A percentile compares a stretch with the other conserved stretches of the same genome.
phyloP scores from a whole-genome alignment of 2,113 vertebrate genomes.

The Rutilus rutilus region DNA sequence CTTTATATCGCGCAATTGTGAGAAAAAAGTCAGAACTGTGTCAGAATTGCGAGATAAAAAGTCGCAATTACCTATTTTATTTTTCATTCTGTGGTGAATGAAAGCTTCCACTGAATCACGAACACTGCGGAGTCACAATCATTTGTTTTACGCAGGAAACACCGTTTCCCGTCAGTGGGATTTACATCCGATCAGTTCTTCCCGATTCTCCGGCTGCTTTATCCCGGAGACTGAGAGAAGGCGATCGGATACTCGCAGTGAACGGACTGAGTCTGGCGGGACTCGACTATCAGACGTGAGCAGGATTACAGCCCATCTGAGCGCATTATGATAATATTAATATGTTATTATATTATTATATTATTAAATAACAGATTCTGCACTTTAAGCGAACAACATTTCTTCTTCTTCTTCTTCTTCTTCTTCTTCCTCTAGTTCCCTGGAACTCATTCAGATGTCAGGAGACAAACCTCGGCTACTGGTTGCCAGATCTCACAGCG shows the following conservation, averaged over 20 bases:
- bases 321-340: not conserved
- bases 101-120: too few relatives aligned
- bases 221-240: constrained; percentile 67
- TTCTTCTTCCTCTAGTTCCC: constrained; percentile 63
- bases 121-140: not conserved
- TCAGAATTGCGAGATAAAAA: too few relatives aligned
- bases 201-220: constrained; percentile 76
- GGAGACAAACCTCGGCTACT: constrained; percentile 72
- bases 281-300: constrained; percentile 73
- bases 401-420: not conserved
- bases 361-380: not conserved
- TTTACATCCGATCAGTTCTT: constrained; percentile 76
- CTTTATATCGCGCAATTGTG: too few relatives aligned
- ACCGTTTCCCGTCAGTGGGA: constrained; percentile 66
- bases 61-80: too few relatives aligned
- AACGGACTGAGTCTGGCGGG: constrained; percentile 77
- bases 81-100: too few relatives aligned
- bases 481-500: constrained; percentile 67
- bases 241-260: constrained; percentile 79
- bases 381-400: not conserved
- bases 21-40: too few relatives aligned
- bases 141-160: constrained; percentile 64
- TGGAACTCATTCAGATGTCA: constrained; percentile 75
- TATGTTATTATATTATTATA: not conserved
- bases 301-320: not conserved